These are phyloP conservation scores for Spondyliosoma cantharus DNA, from an alignment of 2,797 vertebrate species.

Conservation along the genomic window DNA sequence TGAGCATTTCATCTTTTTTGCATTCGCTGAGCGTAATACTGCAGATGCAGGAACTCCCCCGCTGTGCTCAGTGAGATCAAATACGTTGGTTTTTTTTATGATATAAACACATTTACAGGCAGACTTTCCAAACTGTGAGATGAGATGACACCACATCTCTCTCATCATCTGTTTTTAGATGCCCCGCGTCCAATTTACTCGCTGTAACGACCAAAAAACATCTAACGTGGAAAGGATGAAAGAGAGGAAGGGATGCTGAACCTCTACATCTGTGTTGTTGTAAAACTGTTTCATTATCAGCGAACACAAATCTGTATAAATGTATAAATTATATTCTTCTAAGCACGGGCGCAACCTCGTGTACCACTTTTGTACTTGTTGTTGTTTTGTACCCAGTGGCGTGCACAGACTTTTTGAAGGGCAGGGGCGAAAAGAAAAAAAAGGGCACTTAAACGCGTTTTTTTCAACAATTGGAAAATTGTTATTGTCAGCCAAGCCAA, in stretches of 20 bases:
- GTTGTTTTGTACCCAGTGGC: too few species aligned
- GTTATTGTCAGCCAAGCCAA: too few species aligned
- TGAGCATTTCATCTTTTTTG: not conserved
- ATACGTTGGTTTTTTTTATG: not conserved
- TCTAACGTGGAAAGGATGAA: not conserved
- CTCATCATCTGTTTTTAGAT: not conserved
- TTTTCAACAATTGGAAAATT: too few species aligned
- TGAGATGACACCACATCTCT: not conserved
- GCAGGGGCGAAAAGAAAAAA: too few species aligned
- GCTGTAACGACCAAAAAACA: not conserved
- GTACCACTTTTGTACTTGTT: too few species aligned
- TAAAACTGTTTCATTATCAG: not conserved
- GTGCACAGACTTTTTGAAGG: too few species aligned
- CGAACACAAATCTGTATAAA: not conserved
- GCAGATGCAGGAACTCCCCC: not conserved
- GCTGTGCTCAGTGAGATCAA: not conserved
- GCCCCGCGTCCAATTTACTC: not conserved
- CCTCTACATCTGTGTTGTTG: not conserved
- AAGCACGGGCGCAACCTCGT: not conserved
- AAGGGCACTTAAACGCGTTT: too few species aligned
- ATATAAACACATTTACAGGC: not conserved
- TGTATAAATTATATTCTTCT: too few species aligned
- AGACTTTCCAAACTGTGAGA: not conserved
- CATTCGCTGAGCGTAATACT: not conserved
- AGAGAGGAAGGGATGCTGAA: not conserved